A percentile compares a stretch with the other conserved stretches of the same genome.
Conservation (phyloP, 1,140 invertebrate genomes). For the Drosophila carrolli region DNA sequence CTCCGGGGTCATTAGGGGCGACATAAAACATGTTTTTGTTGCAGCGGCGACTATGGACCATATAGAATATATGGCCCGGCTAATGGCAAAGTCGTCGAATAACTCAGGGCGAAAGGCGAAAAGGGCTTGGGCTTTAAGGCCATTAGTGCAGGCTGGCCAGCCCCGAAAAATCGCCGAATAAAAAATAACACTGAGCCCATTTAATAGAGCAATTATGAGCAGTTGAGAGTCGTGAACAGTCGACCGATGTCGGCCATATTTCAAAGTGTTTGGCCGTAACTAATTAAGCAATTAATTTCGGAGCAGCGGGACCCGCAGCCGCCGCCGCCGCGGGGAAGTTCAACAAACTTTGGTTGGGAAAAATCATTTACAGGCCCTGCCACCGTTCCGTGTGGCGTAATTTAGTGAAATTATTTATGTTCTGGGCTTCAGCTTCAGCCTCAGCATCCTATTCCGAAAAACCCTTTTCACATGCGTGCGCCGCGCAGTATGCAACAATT, state of each 20-base stretch:
- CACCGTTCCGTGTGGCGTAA: constrained; percentile 40
- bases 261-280: constrained; percentile 82
- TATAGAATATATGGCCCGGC: constrained; percentile 74
- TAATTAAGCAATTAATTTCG: constrained; percentile 83
- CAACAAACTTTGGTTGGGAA: constrained; percentile 67
- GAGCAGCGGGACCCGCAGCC: constrained; percentile 52
- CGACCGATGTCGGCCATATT: constrained; percentile 75
- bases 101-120: constrained; percentile 49
- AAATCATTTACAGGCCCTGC: constrained; percentile 11
- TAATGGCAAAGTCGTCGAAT: constrained; percentile 76
- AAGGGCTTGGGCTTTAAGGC: constrained; percentile 40
- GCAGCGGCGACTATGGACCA: constrained; percentile 60
- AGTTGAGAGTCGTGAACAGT: constrained; percentile 70
- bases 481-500: constrained; percentile 72
- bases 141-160: constrained; percentile 64
- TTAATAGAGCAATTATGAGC: constrained; percentile 83
- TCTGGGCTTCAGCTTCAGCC: constrained; percentile 12
- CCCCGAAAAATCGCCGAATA: constrained; percentile 35
- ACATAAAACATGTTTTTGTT: constrained; percentile 84
- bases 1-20: constrained; percentile 78
- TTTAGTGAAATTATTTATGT: constrained; percentile 68
- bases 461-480: constrained; percentile 65
- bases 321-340: constrained; percentile 58
- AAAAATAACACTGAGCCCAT: constrained; percentile 59
- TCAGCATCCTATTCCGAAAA: constrained; percentile 19